Conservation (phyloP, 2,797 vertebrate species). For the Natrix natrix region DNA sequence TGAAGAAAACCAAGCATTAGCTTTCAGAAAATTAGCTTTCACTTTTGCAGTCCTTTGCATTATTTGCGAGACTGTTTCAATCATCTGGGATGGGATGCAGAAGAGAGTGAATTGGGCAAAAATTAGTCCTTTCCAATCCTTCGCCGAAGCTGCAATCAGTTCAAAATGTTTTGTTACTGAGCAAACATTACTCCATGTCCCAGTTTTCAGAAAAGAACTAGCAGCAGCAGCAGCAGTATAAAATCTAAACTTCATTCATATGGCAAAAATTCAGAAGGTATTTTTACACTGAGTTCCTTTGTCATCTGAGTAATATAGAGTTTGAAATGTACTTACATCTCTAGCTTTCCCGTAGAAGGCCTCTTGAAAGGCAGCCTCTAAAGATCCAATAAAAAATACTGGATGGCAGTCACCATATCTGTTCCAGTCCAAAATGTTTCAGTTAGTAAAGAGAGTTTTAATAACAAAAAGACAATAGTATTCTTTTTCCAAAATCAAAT, state of each 20-base stretch:
- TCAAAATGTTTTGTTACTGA: not conserved
- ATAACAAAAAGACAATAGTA: not conserved
- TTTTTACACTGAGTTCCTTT: not conserved
- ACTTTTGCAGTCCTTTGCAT: not conserved
- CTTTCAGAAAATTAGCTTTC: not conserved
- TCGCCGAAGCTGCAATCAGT: not conserved
- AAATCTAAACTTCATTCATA: not conserved
- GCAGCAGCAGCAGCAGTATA: not conserved
- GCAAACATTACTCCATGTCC: not conserved
- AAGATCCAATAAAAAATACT: constrained; percentile 97
- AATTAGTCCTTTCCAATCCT: not conserved
- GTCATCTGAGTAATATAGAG: not conserved
- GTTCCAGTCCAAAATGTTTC: constrained; percentile 58
- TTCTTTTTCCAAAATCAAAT: not conserved
- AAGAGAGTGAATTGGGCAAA: not conserved
- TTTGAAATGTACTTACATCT: constrained; percentile 86
- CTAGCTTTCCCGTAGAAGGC: constrained; percentile 99
- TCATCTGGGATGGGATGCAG: not conserved
- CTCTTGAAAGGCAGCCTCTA: constrained; percentile 99
- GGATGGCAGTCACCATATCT: constrained; percentile 99
- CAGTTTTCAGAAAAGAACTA: not conserved
- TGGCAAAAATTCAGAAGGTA: not conserved
- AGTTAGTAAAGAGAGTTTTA: constrained; percentile 36
- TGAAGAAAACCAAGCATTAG: not conserved
- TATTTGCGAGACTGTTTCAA: not conserved